A percentile compares a stretch with the other conserved stretches of the same genome.
phyloP scores from a whole-genome alignment of 2,888 invertebrate species.

The Troglohyphantes excavatus region DNA sequence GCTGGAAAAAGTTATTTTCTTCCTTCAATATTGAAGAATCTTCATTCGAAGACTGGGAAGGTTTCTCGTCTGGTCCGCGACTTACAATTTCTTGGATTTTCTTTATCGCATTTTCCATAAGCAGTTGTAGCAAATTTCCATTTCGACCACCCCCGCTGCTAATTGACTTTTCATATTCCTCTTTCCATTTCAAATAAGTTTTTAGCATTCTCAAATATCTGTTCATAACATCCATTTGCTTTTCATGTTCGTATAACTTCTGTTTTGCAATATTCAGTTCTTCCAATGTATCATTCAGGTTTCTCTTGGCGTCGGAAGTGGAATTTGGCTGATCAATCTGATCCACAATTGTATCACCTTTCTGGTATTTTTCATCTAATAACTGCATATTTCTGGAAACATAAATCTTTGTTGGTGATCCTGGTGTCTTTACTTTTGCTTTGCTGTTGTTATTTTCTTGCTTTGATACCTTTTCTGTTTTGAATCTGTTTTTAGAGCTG shows the following conservation, averaged over 20 bases:
- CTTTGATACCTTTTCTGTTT: not conserved
- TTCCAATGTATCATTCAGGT: not conserved
- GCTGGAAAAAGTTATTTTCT: not conserved
- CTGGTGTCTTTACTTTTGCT: too few relatives aligned
- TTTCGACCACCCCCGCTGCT: not conserved
- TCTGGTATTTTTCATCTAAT: not conserved
- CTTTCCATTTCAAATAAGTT: constrained; percentile 6
- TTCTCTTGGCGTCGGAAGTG: not conserved
- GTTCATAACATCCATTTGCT: not conserved
- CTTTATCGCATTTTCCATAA: not conserved
- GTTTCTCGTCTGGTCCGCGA: not conserved
- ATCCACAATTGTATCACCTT: not conserved
- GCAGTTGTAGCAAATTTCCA: not conserved
- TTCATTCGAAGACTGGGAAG: not conserved
- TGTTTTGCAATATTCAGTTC: not conserved
- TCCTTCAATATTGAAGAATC: not conserved
- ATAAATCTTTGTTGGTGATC: too few relatives aligned
- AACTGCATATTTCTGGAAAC: too few relatives aligned
- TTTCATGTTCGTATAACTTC: not conserved
- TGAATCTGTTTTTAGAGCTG: not conserved
- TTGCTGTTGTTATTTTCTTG: too few relatives aligned
- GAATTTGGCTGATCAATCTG: too few relatives aligned
- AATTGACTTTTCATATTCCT: not conserved
- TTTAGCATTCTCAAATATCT: not conserved
- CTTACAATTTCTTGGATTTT: not conserved